Base-by-base conservation (phyloP, 2,888 invertebrate genomes). In the Polydrusus pterygomalis region DNA sequence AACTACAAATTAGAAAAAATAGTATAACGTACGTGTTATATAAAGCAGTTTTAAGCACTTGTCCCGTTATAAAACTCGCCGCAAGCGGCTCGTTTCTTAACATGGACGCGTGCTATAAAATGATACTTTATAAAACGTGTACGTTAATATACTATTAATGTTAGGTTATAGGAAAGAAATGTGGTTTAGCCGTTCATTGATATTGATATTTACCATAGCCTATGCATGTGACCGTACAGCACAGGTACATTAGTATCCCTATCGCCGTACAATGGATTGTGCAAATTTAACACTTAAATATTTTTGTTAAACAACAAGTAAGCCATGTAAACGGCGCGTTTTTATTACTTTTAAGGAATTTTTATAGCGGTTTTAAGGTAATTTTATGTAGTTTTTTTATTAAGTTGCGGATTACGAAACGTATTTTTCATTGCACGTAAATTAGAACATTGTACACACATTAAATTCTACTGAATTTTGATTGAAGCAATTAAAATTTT, bases 361-460 rank as follows among this genome's bases (percentile, higher is more conserved):
- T 60, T 60, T 60, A 60, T 60, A 3, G 54, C 38, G 38, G 38
- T 64, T 64, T 47, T 49, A 64, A 64, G 64, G 45, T 64, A 64
- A 45, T 64, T 64, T 64, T 64, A 64, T 34, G 64, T 47, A 25
- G 45, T 9, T 34, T 64, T 64, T 64, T 64, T 64, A 64, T 47
- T 64, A 34, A 17, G 43, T 8, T 17, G 34, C 9, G n/a, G 5
- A 34, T 49, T 64, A 64, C 64, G 63, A 38, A 7, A 45, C 18
- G 10, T n/a, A 60, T 38, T 60, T 60, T 0, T 38, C 38, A 10
- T 18, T 38, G 13, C 15, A 15, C 56, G 30, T 34, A 30, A 56
- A 56, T 56, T 34, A 51, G 49, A 51, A 51, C 49, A 51, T 51
- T 51, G 49, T 17, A 18, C 17, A 18, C 20, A 34, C 34, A 34